Conservation (phyloP, 92 coral and sea anemone species). For the Phymanthus crucifer region DNA sequence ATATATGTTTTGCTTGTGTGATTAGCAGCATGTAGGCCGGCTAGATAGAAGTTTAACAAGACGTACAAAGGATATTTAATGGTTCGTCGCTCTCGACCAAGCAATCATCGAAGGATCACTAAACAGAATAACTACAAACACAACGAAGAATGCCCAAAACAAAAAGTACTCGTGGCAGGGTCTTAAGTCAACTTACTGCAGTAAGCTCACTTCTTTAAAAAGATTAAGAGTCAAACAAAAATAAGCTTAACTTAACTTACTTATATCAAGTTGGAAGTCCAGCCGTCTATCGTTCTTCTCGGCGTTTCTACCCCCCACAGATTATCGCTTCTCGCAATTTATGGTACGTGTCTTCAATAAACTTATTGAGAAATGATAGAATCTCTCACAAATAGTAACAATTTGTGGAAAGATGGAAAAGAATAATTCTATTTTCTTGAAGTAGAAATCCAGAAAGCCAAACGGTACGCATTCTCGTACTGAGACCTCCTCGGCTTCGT, state of each 20-base stretch:
- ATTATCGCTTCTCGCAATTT: background rate
- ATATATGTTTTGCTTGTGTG: background rate
- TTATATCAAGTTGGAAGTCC: background rate
- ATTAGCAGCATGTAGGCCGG: background rate
- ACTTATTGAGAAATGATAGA: background rate
- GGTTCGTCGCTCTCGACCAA: slow-evolving; percentile 1
- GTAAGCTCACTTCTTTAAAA: background rate
- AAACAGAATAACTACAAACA: background rate
- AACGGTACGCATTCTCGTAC: no score
- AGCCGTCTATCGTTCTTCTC: background rate
- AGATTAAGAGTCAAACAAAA: background rate
- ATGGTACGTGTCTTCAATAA: background rate
- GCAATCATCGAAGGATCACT: background rate
- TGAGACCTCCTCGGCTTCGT: no score
- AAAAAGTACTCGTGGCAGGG: background rate
- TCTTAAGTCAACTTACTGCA: background rate
- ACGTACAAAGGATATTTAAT: background rate
- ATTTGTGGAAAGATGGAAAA: background rate
- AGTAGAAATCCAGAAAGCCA: no score
- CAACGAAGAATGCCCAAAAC: background rate
- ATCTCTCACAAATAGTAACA: background rate
- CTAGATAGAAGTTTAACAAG: no score
- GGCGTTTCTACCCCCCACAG: background rate
- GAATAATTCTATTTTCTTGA: background rate
- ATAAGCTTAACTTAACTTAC: background rate